Percentiles rank a stretch among this genome's conserved stretches.
phyloP scores from a whole-genome alignment of 1,140 invertebrate species.

The Hylyphantes graminicola region DNA sequence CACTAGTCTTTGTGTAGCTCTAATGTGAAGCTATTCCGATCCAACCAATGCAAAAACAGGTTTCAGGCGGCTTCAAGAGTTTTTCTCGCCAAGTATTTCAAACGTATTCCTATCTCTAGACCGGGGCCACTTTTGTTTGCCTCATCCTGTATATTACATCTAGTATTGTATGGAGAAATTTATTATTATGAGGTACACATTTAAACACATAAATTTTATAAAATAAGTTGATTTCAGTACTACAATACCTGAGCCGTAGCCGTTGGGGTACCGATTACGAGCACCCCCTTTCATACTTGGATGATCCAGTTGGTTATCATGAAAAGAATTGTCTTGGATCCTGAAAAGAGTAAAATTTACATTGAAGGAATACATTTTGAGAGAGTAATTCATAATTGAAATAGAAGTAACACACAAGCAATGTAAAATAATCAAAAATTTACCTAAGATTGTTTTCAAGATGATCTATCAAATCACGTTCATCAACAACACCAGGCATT shows the following conservation, averaged over 20 bases:
- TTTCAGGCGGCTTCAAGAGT: no score
- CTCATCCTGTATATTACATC: no score
- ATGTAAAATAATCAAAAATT: background rate
- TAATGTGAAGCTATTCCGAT: no score
- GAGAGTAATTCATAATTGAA: background rate
- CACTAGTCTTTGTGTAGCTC: no score
- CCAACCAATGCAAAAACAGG: no score
- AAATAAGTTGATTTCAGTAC: no score
- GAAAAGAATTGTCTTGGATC: conserved; percentile 27
- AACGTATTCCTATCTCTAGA: no score
- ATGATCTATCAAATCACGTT: background rate
- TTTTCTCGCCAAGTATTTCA: no score
- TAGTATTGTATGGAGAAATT: no score
- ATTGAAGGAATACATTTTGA: background rate
- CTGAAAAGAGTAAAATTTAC: background rate
- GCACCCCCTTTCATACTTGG: conserved; percentile 48
- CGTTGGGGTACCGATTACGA: conserved; percentile 59
- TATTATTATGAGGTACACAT: no score
- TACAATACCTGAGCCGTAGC: conserved; percentile 46
- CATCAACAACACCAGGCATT: conserved; percentile 53
- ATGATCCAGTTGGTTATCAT: conserved; percentile 9
- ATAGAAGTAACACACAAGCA: background rate
- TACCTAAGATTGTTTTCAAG: conserved; percentile 30
- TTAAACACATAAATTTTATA: no score
- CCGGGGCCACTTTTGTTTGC: no score